Percentiles rank a stretch among this genome's conserved stretches.
Conservation (phyloP, 2,113 vertebrate species). For the Paratilapia polleni region DNA sequence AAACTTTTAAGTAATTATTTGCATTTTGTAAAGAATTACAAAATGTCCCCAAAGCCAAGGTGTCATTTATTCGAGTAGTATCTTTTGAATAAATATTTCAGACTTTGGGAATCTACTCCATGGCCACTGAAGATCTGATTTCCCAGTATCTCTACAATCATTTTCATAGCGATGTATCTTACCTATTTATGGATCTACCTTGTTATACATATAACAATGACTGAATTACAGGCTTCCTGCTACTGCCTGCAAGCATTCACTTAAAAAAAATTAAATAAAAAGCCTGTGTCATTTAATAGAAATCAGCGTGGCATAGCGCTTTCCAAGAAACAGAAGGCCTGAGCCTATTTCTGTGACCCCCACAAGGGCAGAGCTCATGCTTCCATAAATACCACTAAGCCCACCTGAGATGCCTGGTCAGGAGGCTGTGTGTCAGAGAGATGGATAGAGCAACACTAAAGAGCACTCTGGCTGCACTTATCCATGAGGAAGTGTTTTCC, state of each 20-base stretch:
- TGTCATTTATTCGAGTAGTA: background rate
- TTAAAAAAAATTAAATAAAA: background rate
- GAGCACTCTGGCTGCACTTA: conserved; percentile 65
- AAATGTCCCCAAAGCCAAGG: background rate
- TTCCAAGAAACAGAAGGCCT: conserved; percentile 24
- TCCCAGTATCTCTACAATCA: background rate
- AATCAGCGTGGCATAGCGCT: background rate
- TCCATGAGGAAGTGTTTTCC: conserved; percentile 56
- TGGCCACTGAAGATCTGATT: background rate
- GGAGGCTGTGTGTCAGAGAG: conserved; percentile 66
- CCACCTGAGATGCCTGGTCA: conserved; percentile 66
- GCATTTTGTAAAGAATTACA: background rate
- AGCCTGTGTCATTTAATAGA: background rate
- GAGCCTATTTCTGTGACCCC: conserved; percentile 24
- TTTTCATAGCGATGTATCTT: no score
- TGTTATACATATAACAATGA: background rate
- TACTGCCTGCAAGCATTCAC: background rate
- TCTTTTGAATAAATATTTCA: background rate
- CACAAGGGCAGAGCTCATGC: conserved; percentile 40
- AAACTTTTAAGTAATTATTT: background rate
- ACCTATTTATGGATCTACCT: background rate
- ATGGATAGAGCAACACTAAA: conserved; percentile 75
- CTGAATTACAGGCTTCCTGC: background rate
- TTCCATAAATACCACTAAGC: conserved; percentile 69
- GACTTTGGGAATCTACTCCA: background rate